These are phyloP conservation scores for Cataglyphis albicans DNA, from an alignment of 2,888 invertebrate genomes.

Conservation along the genomic window DNA sequence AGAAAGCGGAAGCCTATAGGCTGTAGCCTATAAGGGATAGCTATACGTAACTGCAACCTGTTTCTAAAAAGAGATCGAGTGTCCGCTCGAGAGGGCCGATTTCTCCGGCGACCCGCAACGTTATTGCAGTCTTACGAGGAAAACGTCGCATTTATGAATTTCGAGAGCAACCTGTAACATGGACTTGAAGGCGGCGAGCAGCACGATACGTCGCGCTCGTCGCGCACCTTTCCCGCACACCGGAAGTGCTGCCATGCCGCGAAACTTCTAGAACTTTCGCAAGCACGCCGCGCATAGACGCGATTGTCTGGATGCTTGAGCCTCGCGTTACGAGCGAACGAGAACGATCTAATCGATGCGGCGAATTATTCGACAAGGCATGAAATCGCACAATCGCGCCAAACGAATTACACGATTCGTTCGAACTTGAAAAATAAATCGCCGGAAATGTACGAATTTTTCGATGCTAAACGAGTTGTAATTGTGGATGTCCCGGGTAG, in stretches of 20 bases:
- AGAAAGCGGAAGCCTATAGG: constrained; percentile 26
- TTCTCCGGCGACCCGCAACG: constrained; percentile 28
- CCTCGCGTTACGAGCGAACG: background rate
- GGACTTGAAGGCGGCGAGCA: constrained; percentile 70
- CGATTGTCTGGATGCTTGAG: background rate
- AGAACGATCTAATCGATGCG: constrained; percentile 15
- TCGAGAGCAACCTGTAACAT: constrained; percentile 77
- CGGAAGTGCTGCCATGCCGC: constrained; percentile 80
- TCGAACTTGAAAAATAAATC: constrained; percentile 68
- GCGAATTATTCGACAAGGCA: constrained; percentile 32
- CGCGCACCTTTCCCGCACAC: constrained; percentile 81
- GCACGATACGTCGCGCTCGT: constrained; percentile 65
- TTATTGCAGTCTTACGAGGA: constrained; percentile 15
- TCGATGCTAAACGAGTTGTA: constrained; percentile 59
- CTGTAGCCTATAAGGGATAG: background rate
- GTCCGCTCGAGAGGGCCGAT: constrained; percentile 15
- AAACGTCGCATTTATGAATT: constrained; percentile 14
- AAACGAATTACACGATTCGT: constrained; percentile 58
- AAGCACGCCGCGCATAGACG: constrained; percentile 32
- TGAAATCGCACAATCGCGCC: constrained; percentile 8
- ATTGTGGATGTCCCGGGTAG: constrained; percentile 69
- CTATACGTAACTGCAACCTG: constrained; percentile 26
- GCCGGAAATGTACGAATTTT: constrained; percentile 74
- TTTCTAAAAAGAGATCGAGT: constrained; percentile 32
- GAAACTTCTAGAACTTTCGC: constrained; percentile 83